Conservation (phyloP, 2,113 vertebrate genomes). For the Panthera tigris region DNA sequence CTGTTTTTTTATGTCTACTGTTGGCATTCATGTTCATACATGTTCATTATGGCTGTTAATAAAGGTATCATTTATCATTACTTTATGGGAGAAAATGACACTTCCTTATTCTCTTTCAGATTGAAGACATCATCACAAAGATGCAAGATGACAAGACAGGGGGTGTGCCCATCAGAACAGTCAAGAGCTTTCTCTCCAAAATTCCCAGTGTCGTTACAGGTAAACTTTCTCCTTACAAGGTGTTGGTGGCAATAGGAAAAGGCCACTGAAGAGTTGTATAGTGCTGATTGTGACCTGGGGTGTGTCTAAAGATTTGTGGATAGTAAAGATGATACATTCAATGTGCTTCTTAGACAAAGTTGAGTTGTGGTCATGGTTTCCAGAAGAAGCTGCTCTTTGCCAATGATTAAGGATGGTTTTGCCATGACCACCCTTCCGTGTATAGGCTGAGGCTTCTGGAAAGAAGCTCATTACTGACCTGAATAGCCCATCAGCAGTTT, state of each 20-base stretch:
- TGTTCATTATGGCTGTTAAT: background rate
- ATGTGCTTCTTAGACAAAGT: background rate
- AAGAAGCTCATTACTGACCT: background rate
- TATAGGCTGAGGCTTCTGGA: background rate
- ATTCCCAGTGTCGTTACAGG: conserved; percentile 97
- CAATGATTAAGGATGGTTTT: background rate
- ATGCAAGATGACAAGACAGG: conserved; percentile 98
- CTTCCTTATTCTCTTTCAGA: conserved; percentile 85
- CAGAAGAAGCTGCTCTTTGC: background rate
- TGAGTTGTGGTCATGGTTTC: background rate
- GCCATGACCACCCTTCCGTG: background rate
- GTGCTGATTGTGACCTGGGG: background rate
- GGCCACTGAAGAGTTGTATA: background rate
- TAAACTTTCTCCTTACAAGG: conserved; percentile 69
- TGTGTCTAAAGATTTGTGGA: background rate
- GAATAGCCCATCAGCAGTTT: background rate
- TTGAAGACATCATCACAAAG: conserved; percentile 94
- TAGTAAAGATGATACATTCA: background rate
- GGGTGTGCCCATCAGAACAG: conserved; percentile 94
- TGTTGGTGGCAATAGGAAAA: background rate
- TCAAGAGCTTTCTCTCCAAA: conserved; percentile 99
- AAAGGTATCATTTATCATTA: background rate
- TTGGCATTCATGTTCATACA: background rate
- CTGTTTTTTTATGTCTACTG: background rate
- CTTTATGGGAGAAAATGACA: background rate